Base-by-base conservation (phyloP, 2,113 vertebrate genomes). In the Herpetotheres cachinnans region DNA sequence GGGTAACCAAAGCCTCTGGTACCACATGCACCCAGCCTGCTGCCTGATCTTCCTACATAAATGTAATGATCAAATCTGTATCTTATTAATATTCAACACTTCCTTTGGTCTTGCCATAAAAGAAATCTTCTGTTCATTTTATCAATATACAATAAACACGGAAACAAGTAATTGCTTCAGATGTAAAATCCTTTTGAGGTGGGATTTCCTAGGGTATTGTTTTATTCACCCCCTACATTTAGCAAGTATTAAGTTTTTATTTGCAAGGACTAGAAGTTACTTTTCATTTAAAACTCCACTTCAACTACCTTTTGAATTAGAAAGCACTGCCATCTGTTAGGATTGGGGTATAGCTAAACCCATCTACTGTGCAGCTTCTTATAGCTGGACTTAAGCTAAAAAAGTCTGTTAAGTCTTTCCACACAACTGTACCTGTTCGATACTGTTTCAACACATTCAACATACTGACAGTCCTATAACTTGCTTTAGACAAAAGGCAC, bases 361-460 rank as follows among this genome's bases (percentile, higher is more conserved):
- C 32, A 36, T 4, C 73, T 49, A 34, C 42, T 25, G 4, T 9
- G 25, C 38, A 74, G 63, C 20, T 80, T 40, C 87, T 54, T 30
- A 5, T 40, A 86, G n/a, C 6, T 19, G 36, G 38, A 40, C 10
- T 15, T 7, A 50, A 67, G 29, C n/a, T 73, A 0, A 7, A 78
- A 44, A 59, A 55, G 18, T 40, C 40, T 73, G 12, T 9, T 15
- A 54, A 56, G 14, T 25, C 30, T 46, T 55, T 11, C 19, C 19
- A 54, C 42, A 32, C 6, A 19, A 7, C 2, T 24, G 50, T 16
- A 26, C 15, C 47, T 1, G 1, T 25, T 30, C 11, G 1, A 50
- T 4, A 21, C 63, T 34, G 5, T 7, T 82, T 36, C 8, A 6
- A 65, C 40, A 86, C 22, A 34, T 40, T 44, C 54, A 40, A 50